Percentiles rank a stretch among this genome's conserved stretches.
These are phyloP conservation scores for Coracias cyanogaster DNA, from an alignment of 2,797 vertebrate genomes.

Conservation along the genomic window DNA sequence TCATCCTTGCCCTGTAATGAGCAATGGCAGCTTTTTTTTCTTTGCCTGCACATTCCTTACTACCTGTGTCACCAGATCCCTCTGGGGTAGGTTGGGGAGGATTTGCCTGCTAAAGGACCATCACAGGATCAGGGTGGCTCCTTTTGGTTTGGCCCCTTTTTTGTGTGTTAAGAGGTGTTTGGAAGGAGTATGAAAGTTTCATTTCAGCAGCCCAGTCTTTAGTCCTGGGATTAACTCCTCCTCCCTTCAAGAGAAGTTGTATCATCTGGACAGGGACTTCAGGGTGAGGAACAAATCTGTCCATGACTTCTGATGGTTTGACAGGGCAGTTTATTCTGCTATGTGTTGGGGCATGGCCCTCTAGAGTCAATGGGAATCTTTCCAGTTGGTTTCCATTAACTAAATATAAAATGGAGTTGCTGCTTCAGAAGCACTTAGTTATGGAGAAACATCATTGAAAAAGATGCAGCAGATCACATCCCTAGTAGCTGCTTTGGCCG, in stretches of 20 bases:
- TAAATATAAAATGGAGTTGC: neutral
- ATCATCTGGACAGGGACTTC: neutral
- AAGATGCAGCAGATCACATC: neutral
- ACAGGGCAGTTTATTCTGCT: neutral
- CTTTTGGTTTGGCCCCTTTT: neutral
- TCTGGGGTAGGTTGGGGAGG: neutral
- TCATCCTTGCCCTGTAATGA: slow-evolving; percentile 25
- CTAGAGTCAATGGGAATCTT: neutral
- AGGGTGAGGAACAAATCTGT: neutral
- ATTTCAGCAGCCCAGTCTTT: neutral
- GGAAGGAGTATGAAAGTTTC: neutral
- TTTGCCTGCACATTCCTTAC: slow-evolving; percentile 26
- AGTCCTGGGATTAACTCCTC: neutral
- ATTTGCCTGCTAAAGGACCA: neutral
- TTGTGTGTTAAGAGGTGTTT: neutral
- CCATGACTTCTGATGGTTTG: neutral
- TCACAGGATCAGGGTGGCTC: neutral
- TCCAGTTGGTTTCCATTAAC: slow-evolving; percentile 14
- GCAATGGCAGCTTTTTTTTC: neutral
- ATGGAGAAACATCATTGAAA: neutral
- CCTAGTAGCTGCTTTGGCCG: neutral
- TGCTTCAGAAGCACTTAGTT: neutral
- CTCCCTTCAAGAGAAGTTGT: neutral
- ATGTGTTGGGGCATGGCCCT: neutral
- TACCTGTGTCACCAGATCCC: neutral